These are phyloP conservation scores for Scomber scombrus DNA, from an alignment of 2,113 vertebrate species.

Conservation along the genomic window DNA sequence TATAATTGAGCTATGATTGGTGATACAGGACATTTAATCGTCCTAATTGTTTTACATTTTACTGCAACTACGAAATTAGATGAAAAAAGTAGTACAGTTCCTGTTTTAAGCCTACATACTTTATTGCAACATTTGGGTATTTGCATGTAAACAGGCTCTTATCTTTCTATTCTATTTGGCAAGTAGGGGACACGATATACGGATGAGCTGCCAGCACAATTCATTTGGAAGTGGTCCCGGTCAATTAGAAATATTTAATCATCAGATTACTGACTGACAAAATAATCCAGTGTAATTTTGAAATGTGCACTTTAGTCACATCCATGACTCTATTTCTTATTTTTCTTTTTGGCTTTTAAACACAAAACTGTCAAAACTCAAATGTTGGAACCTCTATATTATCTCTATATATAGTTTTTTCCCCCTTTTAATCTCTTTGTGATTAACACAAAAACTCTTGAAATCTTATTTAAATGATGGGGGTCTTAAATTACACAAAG, in stretches of 20 bases:
- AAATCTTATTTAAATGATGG: conserved; percentile 27
- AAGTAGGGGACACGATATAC: conserved; percentile 30
- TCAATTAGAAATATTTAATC: conserved; percentile 55
- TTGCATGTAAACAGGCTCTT: conserved; percentile 9
- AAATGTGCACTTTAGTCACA: conserved; percentile 31
- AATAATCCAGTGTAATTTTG: conserved; percentile 13
- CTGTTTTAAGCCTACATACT: neutral
- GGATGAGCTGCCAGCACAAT: conserved; percentile 47
- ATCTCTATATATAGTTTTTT: neutral
- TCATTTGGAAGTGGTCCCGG: conserved; percentile 32
- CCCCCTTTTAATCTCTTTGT: neutral
- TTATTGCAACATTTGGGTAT: neutral
- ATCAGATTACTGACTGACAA: conserved; percentile 50
- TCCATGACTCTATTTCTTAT: too few species aligned
- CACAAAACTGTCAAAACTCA: neutral
- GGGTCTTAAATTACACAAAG: conserved; percentile 10
- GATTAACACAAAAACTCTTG: conserved; percentile 28
- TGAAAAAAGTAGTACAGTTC: neutral
- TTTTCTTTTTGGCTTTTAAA: neutral
- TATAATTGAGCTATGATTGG: conserved; percentile 6
- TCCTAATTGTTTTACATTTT: conserved; percentile 1
- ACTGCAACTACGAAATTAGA: neutral
- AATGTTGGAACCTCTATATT: neutral
- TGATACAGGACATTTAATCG: neutral
- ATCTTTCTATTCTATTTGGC: conserved; percentile 47